Evolutionary conservation across 2,797 vertebrate species (phyloP), one percentile per base, ranked within the genome.

Genomic region (Cirrhinus mrigala): DNA sequence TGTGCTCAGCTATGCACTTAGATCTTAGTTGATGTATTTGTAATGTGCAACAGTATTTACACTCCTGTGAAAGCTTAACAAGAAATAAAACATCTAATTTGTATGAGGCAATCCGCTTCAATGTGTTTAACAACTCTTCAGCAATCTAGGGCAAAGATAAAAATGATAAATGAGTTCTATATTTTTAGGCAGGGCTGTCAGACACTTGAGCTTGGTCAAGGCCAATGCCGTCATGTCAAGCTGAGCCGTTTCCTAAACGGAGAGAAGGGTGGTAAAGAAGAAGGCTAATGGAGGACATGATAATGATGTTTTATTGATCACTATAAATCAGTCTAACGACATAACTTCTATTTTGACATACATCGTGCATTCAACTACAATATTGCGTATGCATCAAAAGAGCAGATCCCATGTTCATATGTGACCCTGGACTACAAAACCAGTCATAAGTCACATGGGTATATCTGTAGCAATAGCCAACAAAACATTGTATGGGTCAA

Each of bases 131-230:
- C 8, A n/a, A n/a, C 83, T 85, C 79, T 56, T 62, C 12, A 87
- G 83, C 88, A 92, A 92, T 90, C 84, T 87, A 77, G 82, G 89
- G 87, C 87, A 88, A 83, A 92, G 88, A 90, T 87, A 91, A 88
- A 89, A 88, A 89, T 85, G 91, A 93, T 92, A 84, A 90, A 90
- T 91, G 88, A 89, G 91, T 93, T 90, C 84, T 91, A 81, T 95
- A 95, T 94, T 94, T 95, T 93, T 94, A 95, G 93, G 91, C 77
- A 15, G 88, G 89, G 90, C 91, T 89, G 90, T 88, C 75, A 88
- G 93, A 94, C 92, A 95, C 91, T 84, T 91, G 94, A 94, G 93
- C 90, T 87, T 77, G 87, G 74, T 89, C 18, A 80, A 90, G 86
- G 44, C 82, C 82, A 79, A 87, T 66, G 86, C 83, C 91, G 82